Evolutionary conservation across 2,113 vertebrate genomes (phyloP).

Genomic region (Corythornis vintsioides): DNA sequence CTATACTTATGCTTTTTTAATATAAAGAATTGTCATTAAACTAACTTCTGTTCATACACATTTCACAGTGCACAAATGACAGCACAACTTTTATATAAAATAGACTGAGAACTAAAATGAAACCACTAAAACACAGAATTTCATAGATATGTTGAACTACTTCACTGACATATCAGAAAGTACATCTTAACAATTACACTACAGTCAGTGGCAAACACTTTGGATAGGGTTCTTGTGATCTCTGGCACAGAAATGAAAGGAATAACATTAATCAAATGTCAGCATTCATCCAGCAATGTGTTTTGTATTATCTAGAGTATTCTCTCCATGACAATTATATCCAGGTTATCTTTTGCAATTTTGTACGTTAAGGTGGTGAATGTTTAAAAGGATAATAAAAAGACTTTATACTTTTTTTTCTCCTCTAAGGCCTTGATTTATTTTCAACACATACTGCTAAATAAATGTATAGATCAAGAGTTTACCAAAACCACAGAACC

Average conservation of each 20-base stretch:
- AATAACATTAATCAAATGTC: constrained; percentile 18
- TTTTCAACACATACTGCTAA: not conserved
- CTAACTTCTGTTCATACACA: not conserved
- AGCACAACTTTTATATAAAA: not conserved
- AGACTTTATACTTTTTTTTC: not conserved
- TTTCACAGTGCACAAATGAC: not conserved
- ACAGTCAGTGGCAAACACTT: not conserved
- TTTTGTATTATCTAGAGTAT: not conserved
- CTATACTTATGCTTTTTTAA: not conserved
- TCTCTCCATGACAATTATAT: not conserved
- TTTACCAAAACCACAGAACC: not conserved
- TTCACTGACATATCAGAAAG: not conserved
- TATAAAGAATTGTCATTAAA: not conserved
- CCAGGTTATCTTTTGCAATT: not conserved
- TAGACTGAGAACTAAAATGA: not conserved
- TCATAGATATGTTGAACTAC: not conserved
- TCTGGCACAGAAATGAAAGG: not conserved
- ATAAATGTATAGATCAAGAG: not conserved
- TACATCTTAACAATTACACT: not conserved
- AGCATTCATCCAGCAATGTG: not conserved
- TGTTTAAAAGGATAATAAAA: not conserved
- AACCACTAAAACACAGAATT: not conserved
- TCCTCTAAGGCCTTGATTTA: not conserved
- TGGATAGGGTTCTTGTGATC: not conserved
- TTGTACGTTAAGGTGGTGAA: not conserved